Percentiles rank a stretch among this genome's conserved stretches.
Conservation (phyloP, 2,888 invertebrate genomes). For the Ptycholaimellus sp. region DNA sequence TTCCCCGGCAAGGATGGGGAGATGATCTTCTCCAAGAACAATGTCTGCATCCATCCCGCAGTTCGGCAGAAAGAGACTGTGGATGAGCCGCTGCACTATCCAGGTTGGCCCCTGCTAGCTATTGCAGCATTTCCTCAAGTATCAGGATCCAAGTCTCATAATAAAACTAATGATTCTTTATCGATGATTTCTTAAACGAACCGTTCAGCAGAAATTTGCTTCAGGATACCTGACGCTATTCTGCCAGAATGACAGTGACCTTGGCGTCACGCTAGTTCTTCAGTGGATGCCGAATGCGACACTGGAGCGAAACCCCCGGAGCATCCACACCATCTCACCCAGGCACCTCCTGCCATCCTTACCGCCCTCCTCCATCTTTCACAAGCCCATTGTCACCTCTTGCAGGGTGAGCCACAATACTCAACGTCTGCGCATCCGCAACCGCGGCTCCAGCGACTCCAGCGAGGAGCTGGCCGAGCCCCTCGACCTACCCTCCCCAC, state of each 20-base stretch:
- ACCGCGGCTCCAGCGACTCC: too few species aligned
- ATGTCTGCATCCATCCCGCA: slow-evolving; percentile 86
- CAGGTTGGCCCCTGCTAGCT: too few species aligned
- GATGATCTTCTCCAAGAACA: slow-evolving; percentile 49
- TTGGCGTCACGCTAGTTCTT: slow-evolving; percentile 49
- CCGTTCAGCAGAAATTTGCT: neutral
- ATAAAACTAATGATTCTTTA: neutral
- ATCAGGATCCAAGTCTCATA: too few species aligned
- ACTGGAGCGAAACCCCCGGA: slow-evolving; percentile 55
- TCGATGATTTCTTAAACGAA: neutral
- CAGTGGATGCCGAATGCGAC: slow-evolving; percentile 61
- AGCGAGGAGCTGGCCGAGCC: too few species aligned
- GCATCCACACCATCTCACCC: slow-evolving; percentile 26
- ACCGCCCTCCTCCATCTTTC: too few species aligned
- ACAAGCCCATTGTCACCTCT: too few species aligned
- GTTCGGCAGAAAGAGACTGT: too few species aligned
- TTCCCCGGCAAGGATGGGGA: slow-evolving; percentile 31
- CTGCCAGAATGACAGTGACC: slow-evolving; percentile 30
- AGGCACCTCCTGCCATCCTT: neutral
- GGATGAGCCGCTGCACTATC: too few species aligned
- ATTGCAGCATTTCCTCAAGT: too few species aligned
- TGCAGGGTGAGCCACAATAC: too few species aligned
- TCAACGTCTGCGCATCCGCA: too few species aligned
- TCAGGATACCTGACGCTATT: slow-evolving; percentile 71
- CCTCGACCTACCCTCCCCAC: too few species aligned